Conservation (phyloP, 2,113 vertebrate species). For the Bettongia penicillata region DNA sequence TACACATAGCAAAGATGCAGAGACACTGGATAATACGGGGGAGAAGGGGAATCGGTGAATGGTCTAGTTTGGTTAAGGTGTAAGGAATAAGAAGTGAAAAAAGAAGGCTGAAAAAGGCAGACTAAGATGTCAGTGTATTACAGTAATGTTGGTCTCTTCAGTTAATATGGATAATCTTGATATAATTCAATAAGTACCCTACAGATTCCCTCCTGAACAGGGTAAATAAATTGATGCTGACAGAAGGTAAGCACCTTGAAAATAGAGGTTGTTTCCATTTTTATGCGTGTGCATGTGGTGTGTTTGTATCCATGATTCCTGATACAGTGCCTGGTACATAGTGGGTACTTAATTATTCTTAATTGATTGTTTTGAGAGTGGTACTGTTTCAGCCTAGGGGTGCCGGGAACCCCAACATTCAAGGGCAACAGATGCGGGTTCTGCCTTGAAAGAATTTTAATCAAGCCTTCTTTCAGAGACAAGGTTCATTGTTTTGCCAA, state of each 20-base stretch:
- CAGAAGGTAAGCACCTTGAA: neutral
- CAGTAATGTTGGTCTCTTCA: neutral
- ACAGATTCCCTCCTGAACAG: neutral
- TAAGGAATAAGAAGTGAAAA: neutral
- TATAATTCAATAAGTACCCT: neutral
- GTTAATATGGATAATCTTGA: neutral
- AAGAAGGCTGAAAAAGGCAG: neutral
- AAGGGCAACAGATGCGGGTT: too few species aligned
- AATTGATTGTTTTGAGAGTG: neutral
- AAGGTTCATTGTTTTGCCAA: too few species aligned
- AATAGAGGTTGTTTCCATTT: neutral
- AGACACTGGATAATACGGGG: neutral
- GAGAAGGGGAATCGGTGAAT: neutral
- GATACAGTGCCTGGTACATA: neutral
- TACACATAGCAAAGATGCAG: neutral
- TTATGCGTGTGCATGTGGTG: neutral
- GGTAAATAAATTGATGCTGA: neutral
- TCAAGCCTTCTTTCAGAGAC: too few species aligned
- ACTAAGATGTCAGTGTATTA: neutral
- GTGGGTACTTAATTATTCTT: neutral
- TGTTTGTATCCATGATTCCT: neutral
- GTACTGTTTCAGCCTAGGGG: too few species aligned
- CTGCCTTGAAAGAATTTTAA: too few species aligned
- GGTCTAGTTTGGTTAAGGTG: neutral
- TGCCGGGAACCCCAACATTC: too few species aligned